Base-by-base conservation (phyloP, 2,797 vertebrate species). In the Macrochelys suwanniensis region DNA sequence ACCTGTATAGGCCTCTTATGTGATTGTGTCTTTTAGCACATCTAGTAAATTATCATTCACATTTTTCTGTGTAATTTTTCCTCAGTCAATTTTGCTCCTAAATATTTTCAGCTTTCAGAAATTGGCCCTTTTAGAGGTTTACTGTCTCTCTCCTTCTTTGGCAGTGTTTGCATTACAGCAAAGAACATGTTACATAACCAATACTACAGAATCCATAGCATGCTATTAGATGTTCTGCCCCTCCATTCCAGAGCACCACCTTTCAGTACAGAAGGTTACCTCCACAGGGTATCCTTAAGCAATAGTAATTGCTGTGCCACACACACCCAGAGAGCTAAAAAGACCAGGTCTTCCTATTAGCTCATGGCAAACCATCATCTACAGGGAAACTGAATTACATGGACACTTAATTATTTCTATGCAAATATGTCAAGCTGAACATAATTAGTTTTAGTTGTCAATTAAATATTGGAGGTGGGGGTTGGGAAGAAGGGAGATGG, bases 341-440 rank as follows among this genome's bases (percentile, higher is more conserved):
- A 19, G 11, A 47, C 42, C 42, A 76, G 11, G 11, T 76, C 42
- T 47, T 76, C 42, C 42, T 47, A 76, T 76, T 47, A 47, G 19
- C 80, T 71, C 42, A 19, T 57, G 80, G 42, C 26, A 90, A 90
- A 87, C 57, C 56, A 16, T 3, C n/a, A 28, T 77, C 65, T 85
- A 21, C 82, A 51, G 31, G 49, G 78, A 87, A 51, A 19, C 0
- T 0, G 80, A 54, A 7, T 49, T 49, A 49, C 9, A 31, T 80
- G 71, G 53, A 54, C 0, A 1, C 81, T 87, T 74, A 53, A 91
- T 94, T 89, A 82, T 93, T 93, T 95, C 88, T 87, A 80, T 87
- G n/a, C 9, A 21, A n/a, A n/a, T 53, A 33, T n/a, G 79, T 76
- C 74, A 77, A 76, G 74, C 49, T 6, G 17, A 49, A 1, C 10